Base-by-base conservation (phyloP, 2,797 vertebrate species). In the Poecile montanus region DNA sequence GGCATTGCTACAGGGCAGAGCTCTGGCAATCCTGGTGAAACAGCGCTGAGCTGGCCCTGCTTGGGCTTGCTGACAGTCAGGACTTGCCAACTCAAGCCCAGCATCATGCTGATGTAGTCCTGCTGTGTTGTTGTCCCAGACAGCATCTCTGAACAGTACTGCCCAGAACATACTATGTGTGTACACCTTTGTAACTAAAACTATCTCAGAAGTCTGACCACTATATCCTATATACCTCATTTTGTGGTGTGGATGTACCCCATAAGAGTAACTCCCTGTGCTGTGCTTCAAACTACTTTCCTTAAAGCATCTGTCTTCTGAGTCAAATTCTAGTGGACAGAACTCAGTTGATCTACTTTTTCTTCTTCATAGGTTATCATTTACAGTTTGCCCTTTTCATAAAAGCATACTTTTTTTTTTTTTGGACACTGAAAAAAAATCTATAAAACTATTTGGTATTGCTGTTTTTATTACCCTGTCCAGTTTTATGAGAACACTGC, bases 11-110 rank as follows among this genome's bases (percentile, higher is more conserved):
- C 56, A 66, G 42, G 26, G 42, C 22, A 36, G 50, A 42, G 57
- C 34, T 8, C 4, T 16, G 42, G 36, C 29, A 54, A 3, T 26
- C 0, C 0, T 12, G 21, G n/a, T 10, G 1, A 34, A 40, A 10
- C 15, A 51, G 17, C 0, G 0, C 50, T 53, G 45, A 21, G 34
- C 12, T 61, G 47, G 25, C 5, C 2, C 60, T 50, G 7, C 56
- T 26, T 17, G 29, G 40, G 32, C 60, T 62, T 34, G 23, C 57
- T 56, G 13, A 3, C 42, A 20, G 34, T 19, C 51, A 61, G 63
- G 26, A 42, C 22, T 20, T 32, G 17, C 30, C 75, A 67, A 0
- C 19, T 30, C 26, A 30, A 79, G 63, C 27, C 62, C 48, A 63
- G 58, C 34, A 27, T 15, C 18, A 2, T 4, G 32, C 23, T 85